Evolutionary conservation across 2,888 invertebrate genomes (phyloP).

Genomic region (Stenotaenia linearis): DNA sequence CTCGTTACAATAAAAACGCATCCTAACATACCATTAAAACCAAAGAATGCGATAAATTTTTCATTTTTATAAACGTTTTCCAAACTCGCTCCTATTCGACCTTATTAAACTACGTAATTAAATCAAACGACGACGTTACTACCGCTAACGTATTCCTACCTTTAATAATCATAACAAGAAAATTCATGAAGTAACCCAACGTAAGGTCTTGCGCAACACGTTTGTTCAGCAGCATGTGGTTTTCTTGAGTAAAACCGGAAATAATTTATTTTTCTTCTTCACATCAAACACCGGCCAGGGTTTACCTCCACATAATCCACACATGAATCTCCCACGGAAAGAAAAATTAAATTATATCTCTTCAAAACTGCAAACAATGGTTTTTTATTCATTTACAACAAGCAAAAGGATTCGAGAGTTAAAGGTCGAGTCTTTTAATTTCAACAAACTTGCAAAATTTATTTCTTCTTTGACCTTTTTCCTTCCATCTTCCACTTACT

Average conservation of each 20-base stretch:
- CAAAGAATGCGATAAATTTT: neutral
- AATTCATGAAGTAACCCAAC: conserved; percentile 17
- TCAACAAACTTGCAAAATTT: conserved; percentile 2
- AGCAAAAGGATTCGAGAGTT: neutral
- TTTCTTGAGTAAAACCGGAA: conserved; percentile 20
- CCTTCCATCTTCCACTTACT: conserved; percentile 8
- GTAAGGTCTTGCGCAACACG: neutral
- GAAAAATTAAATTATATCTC: conserved; percentile 8
- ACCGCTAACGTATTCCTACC: neutral
- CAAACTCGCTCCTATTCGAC: neutral
- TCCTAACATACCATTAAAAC: neutral
- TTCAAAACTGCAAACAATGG: neutral
- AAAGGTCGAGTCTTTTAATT: conserved; percentile 20
- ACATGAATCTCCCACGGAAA: neutral
- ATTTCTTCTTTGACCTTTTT: conserved; percentile 15
- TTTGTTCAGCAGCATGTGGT: conserved; percentile 21
- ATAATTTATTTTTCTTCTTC: conserved; percentile 26
- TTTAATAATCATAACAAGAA: neutral
- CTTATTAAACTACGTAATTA: neutral
- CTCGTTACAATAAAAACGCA: neutral
- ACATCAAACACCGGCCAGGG: conserved; percentile 13
- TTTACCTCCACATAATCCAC: neutral
- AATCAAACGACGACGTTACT: neutral
- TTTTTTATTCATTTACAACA: neutral
- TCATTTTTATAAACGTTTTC: neutral